Base-by-base conservation (phyloP, 30 jellyfish, hydroid and myxozoan species). In the Aurelia aurita region DNA sequence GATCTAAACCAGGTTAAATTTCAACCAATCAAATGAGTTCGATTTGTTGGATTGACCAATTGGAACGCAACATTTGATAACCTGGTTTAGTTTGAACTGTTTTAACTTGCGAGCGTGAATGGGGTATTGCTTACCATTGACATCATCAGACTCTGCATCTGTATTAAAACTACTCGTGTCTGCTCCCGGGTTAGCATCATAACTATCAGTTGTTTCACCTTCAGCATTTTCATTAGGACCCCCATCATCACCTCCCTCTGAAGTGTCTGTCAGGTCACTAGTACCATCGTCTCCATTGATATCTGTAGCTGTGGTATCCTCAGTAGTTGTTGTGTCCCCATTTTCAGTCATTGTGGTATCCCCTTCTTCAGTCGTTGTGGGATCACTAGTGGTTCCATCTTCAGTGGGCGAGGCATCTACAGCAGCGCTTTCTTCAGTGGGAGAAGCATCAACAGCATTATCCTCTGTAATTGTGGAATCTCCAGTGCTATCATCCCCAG, bases 191-290 rank as follows among this genome's bases (percentile, higher is more conserved):
- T 63, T 63, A 28, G 58, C 62, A 43, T 54, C 91, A 54, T 39
- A 21, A 3, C 21, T 21, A 23, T 61, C 54, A 46, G 27, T 20
- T 0, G 45, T 51, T 59, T 58, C 74, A 26, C 61, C 89, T 34
- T 59, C 88, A 18, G 83, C 68, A 64, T 53, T 27, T 5, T 82
- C 91, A 29, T 47, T 25, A 1, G 68, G 69, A 5, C 81, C 82
- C 8, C 39, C 59, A 25, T 76, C 59, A 51, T 67, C 78, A 21
- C 85, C 91, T 13, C 23, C 85, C 55, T 55, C 74, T 55, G 67
- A 55, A 16, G 25, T 22, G 14, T 55, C 31, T 10, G 51, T 39
- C 16, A 39, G 9, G 31, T 49, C 44, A 39, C 32, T 80, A 2
- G 57, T 49, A 0, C 57, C 91, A 47, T 55, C 62, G 13, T 51